Conservation (phyloP, 2,888 invertebrate genomes). For the Alentia gelatinosa region DNA sequence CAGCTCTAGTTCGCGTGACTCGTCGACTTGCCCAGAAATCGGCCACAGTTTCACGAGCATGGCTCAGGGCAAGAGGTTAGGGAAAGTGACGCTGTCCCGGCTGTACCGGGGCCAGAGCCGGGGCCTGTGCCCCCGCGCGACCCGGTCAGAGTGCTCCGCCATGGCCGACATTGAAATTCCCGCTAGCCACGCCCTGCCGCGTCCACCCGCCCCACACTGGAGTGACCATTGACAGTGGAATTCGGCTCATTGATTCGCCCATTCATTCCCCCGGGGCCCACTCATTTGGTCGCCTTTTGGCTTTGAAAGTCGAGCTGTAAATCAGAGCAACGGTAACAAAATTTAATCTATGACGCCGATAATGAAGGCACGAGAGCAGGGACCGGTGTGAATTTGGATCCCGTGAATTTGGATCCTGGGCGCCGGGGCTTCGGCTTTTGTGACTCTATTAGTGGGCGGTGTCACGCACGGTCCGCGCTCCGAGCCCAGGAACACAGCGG, state of each 20-base stretch:
- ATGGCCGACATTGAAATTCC: slow-evolving; percentile 24
- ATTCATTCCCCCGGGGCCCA: slow-evolving; percentile 28
- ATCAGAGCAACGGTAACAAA: slow-evolving; percentile 29
- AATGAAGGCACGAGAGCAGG: slow-evolving; percentile 30
- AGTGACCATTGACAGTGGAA: slow-evolving; percentile 37
- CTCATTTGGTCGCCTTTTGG: not conserved
- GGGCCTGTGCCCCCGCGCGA: not conserved
- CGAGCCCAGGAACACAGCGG: not conserved
- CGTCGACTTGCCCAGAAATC: slow-evolving; percentile 4
- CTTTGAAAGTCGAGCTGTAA: slow-evolving; percentile 32
- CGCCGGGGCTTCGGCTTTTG: not conserved
- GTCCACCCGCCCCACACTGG: not conserved
- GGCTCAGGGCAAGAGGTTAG: slow-evolving; percentile 42
- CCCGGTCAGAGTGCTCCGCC: not conserved
- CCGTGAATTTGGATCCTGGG: not conserved
- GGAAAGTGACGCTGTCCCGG: not conserved
- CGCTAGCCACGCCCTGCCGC: not conserved
- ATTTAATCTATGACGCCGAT: slow-evolving; percentile 35
- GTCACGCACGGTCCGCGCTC: slow-evolving; percentile 4
- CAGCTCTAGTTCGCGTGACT: slow-evolving; percentile 36
- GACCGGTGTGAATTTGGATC: not conserved
- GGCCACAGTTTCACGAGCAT: slow-evolving; percentile 41
- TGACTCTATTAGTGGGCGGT: slow-evolving; percentile 21
- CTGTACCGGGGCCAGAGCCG: not conserved
- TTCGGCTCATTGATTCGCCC: slow-evolving; percentile 39